phyloP scores from a whole-genome alignment of 1,140 invertebrate genomes.

The Sitobion miscanthi region DNA sequence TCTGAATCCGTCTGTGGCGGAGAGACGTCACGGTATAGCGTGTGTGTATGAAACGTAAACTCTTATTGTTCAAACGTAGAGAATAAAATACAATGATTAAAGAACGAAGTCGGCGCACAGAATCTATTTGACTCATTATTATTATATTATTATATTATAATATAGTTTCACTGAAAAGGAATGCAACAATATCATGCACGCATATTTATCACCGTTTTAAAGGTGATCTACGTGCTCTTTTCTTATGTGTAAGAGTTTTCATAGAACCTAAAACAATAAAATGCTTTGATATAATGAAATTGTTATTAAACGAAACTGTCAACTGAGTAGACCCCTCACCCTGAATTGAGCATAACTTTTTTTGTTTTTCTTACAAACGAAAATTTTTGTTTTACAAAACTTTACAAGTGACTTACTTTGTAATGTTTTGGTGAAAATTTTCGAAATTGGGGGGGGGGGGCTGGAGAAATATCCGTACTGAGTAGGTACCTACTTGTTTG shows the following conservation, averaged over 20 bases:
- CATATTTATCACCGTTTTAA: neutral
- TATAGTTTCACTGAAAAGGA: neutral
- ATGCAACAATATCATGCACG: neutral
- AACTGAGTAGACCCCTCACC: too few species aligned
- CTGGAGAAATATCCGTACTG: too few species aligned
- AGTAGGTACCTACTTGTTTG: too few species aligned
- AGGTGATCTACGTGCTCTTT: neutral
- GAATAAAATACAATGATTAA: slow-evolving; percentile 46
- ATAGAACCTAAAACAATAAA: neutral
- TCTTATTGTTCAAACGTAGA: slow-evolving; percentile 25
- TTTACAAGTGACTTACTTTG: too few species aligned
- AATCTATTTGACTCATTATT: slow-evolving; percentile 24
- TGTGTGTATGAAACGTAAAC: neutral
- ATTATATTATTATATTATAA: neutral
- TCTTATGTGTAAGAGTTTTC: neutral
- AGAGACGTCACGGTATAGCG: neutral
- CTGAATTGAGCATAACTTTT: too few species aligned
- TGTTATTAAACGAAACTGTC: too few species aligned
- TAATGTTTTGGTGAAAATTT: too few species aligned
- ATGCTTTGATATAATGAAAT: too few species aligned
- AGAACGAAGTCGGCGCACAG: neutral
- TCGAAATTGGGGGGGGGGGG: too few species aligned
- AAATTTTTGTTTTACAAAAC: too few species aligned
- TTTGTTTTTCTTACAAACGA: too few species aligned
- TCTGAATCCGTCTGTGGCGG: neutral